These are phyloP conservation scores for Hyles euphorbiae DNA, from an alignment of 1,140 invertebrate species.

Conservation along the genomic window DNA sequence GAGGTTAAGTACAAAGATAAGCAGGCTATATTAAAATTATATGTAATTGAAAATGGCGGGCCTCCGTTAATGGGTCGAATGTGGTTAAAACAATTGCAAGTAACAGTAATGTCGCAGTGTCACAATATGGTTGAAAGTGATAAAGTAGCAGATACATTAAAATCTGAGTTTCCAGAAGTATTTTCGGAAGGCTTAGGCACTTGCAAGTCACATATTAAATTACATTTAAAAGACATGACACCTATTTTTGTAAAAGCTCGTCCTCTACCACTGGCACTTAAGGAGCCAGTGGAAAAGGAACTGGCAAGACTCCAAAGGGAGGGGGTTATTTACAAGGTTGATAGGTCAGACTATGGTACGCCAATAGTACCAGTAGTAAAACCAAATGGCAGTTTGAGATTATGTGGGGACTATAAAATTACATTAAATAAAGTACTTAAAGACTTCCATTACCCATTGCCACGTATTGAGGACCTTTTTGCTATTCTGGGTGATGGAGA, in stretches of 20 bases:
- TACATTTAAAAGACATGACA: background rate
- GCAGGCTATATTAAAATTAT: too few species aligned
- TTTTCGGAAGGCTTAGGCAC: too few species aligned
- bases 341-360: constrained; percentile 10
- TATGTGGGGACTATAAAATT: constrained; percentile 23
- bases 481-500: constrained; percentile 26
- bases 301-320: constrained; percentile 21
- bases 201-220: too few species aligned
- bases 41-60: too few species aligned
- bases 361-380: constrained; percentile 35
- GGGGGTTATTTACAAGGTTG: constrained; percentile 27
- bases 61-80: too few species aligned
- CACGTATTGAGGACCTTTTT: constrained; percentile 4
- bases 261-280: constrained; percentile 28
- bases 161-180: too few species aligned
- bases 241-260: constrained; percentile 26
- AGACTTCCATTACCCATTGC: constrained; percentile 23
- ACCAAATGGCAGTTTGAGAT: constrained; percentile 17
- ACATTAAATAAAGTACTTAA: constrained; percentile 29
- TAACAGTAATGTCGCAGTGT: too few species aligned
- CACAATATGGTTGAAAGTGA: too few species aligned
- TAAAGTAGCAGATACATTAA: too few species aligned
- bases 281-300: constrained; percentile 21
- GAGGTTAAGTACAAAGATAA: too few species aligned
- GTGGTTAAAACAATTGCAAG: too few species aligned